A percentile compares a stretch with the other conserved stretches of the same genome.
Conservation (phyloP, 1,140 invertebrate species). For the Plectrocnemia conspersa region DNA sequence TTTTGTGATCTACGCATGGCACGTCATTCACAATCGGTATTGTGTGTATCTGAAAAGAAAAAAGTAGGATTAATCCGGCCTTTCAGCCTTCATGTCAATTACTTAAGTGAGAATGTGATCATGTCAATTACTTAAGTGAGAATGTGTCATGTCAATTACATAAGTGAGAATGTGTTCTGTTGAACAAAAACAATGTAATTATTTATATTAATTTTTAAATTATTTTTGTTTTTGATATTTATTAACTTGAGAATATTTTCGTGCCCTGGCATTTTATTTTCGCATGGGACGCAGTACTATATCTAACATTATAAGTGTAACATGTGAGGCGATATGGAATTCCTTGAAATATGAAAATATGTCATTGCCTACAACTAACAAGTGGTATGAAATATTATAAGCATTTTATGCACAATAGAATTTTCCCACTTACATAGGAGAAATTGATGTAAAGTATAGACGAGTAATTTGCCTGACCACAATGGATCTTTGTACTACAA, state of each 20-base stretch:
- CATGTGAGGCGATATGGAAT: constrained; percentile 15
- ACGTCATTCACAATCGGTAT: too few relatives aligned
- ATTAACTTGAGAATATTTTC: constrained; percentile 1
- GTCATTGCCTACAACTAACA: constrained; percentile 7
- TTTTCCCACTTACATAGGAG: constrained; percentile 12
- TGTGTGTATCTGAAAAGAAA: too few relatives aligned
- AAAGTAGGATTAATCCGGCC: too few relatives aligned
- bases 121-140: too few relatives aligned
- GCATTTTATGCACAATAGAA: too few relatives aligned
- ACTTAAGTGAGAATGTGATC: too few relatives aligned
- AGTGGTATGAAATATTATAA: constrained; percentile 10
- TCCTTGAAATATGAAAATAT: constrained; percentile 12
- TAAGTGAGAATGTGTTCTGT: too few relatives aligned
- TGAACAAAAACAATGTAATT: too few relatives aligned
- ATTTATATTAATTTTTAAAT: constrained; percentile 10
- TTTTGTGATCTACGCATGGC: too few relatives aligned
- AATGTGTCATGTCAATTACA: too few relatives aligned
- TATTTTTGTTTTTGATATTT: constrained; percentile 13
- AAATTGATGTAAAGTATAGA: constrained; percentile 12
- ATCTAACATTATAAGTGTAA: constrained; percentile 12
- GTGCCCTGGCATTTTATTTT: constrained; percentile 11
- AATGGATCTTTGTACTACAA: constrained; percentile 11
- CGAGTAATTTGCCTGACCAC: neutral
- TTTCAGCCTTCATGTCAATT: too few relatives aligned
- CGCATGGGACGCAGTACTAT: constrained; percentile 12